Percentiles rank a stretch among this genome's conserved stretches.
phyloP scores from a whole-genome alignment of 1,140 invertebrate genomes.

The Sminthurides bifidus region DNA sequence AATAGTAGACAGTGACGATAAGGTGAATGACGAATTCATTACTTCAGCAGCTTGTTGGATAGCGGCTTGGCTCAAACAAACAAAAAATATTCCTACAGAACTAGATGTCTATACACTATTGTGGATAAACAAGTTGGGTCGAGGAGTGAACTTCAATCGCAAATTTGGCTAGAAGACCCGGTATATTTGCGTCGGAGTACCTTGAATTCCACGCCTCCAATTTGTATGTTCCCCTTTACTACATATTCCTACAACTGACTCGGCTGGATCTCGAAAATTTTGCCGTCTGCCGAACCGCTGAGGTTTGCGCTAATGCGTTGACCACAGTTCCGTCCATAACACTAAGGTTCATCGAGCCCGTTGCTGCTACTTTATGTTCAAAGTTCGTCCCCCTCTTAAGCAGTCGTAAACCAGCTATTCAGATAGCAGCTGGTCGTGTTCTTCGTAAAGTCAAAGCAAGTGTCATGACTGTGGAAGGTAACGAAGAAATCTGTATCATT shows the following conservation, averaged over 20 bases:
- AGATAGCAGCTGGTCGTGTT: constrained; percentile 8
- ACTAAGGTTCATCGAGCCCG: constrained; percentile 19
- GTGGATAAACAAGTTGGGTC: constrained; percentile 17
- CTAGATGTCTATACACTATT: constrained; percentile 1
- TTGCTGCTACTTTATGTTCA: neutral
- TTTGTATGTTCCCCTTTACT: constrained; percentile 22
- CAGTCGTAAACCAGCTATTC: neutral
- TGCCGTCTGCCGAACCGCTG: too few relatives aligned
- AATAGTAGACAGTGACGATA: neutral
- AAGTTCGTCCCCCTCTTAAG: constrained; percentile 7
- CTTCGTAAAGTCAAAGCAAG: constrained; percentile 12
- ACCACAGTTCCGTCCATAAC: constrained; percentile 11
- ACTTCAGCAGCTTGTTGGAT: constrained; percentile 25
- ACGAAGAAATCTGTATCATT: constrained; percentile 18
- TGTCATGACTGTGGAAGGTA: neutral
- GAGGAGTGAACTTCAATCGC: constrained; percentile 5
- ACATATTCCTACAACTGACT: constrained; percentile 19
- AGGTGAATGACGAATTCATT: constrained; percentile 11
- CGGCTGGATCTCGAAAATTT: neutral
- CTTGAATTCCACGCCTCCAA: constrained; percentile 25
- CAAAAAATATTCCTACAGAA: constrained; percentile 9
- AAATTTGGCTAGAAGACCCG: neutral
- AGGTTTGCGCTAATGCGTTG: too few relatives aligned
- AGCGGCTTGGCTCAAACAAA: constrained; percentile 22
- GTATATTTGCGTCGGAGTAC: constrained; percentile 10